Base-by-base conservation (phyloP, 2,888 invertebrate species). In the Phymatocera aterrima region DNA sequence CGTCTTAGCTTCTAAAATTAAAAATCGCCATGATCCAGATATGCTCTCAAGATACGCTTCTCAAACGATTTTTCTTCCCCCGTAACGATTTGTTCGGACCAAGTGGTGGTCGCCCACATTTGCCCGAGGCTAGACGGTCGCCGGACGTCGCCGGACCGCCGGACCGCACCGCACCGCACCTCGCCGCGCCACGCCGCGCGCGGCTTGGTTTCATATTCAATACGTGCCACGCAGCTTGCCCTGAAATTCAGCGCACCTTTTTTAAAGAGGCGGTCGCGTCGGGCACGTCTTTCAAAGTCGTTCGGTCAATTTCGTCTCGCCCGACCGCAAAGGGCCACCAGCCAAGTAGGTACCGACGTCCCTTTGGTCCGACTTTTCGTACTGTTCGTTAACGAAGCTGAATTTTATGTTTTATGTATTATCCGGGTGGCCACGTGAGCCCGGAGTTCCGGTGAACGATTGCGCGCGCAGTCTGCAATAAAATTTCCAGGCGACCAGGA, bases 241-340 rank as follows among this genome's bases (percentile, higher is more conserved):
- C 75, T 75, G 40, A 75, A 60, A 75, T 75, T 75, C 57, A 75
- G 57, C 57, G 57, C 75, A 75, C 75, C 75, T 37, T 72, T 31
- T 51, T 72, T 43, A 43, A 68, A 68, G 68, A 68, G 28, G 54
- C 51, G 51, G 34, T n/a, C 34, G 68, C 46, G 43, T 37, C 68
- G 24, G 68, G 68, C 68, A 68, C 68, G 68, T 68, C 72, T 72
- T 37, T 51, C 37, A 75, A 40, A 75, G 24, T 74, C 57, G 57
- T 60, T 57, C 57, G 75, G 37, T 75, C 57, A 57, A 75, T 75
- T 75, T 75, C 75, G 75, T 75, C 75, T 75, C 75, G 75, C 37
- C 31, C 37, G 28, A 72, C 72, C 72, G 72, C 72, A 51, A 72
- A 51, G 72, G 68, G 46, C 68, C 68, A 68, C 43, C 43, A 43